Evolutionary conservation across 2,888 invertebrate genomes (phyloP).

Genomic region (Oscheius sp.): DNA sequence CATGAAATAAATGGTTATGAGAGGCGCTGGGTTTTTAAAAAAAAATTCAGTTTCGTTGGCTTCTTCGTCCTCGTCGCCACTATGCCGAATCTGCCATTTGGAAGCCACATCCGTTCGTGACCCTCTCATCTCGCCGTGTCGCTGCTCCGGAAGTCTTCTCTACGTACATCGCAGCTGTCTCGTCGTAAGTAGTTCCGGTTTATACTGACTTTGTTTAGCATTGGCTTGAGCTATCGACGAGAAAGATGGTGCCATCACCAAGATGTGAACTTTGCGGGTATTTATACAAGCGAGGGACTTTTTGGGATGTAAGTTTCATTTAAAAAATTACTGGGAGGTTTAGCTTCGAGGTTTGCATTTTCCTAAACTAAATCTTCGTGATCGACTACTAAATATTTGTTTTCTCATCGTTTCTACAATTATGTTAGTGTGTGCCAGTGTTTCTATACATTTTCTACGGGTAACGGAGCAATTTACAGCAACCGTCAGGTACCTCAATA

Average conservation of each 20-base stretch:
- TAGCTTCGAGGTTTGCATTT: constrained; percentile 70
- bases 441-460: constrained; percentile 52
- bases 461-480: constrained; percentile 34
- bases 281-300: constrained; percentile 73
- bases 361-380: constrained; percentile 72
- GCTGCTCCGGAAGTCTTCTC: constrained; percentile 75
- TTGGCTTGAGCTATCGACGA: constrained; percentile 74
- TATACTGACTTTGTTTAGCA: constrained; percentile 69
- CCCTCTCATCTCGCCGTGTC: constrained; percentile 74
- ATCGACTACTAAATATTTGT: constrained; percentile 73
- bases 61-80: constrained; percentile 50
- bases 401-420: constrained; percentile 73
- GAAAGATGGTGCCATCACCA: constrained; percentile 73
- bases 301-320: constrained; percentile 72
- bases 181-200: constrained; percentile 70
- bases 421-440: constrained; percentile 71
- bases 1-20: background rate
- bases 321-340: constrained; percentile 3
- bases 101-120: constrained; percentile 37
- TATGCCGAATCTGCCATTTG: constrained; percentile 75
- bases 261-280: constrained; percentile 75
- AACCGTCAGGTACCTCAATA: constrained; percentile 11
- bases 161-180: constrained; percentile 75
- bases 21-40: background rate
- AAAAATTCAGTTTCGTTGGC: constrained; percentile 40